Evolutionary conservation across 2,797 vertebrate species (phyloP), one percentile per base, ranked within the genome.

Genomic region (Enteromius anoplus): DNA sequence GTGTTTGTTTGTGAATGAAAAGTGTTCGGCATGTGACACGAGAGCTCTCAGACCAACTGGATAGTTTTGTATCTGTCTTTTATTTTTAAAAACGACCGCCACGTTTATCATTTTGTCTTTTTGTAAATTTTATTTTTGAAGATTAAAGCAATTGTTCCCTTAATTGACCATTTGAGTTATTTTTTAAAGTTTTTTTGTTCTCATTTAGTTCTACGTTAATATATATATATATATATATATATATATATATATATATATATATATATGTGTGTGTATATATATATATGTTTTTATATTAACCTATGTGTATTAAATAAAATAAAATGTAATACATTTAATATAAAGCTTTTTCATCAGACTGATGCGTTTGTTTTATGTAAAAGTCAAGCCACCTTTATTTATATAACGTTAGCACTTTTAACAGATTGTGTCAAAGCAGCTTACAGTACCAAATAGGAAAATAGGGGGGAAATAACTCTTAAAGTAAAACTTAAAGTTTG

Each of bases 1-100:
- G 12, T 21, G n/a, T 73, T 75, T 47, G 53, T 81, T 75, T 21
- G 42, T 23, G 12, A 42, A 55, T 82, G 73, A 32, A 76, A 58
- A 76, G 65, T 75, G 62, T 42, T 66, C 8, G 60, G 19, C 11
- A n/a, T 42, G 34, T n/a, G 29, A 47, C 55, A 9, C 4, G 4
- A 55, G 58, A 64, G 23, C 40, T 21, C 23, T 32, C 11, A 32
- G 15, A 32, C 29, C 29, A 34, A 65, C 32, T 5, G 4, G 40
- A 47, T 14, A 42, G 21, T 9, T 62, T 62, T 76, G 12, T 29
- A 45, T 64, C 23, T 12, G 3, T 14, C n/a, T 26, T 40, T 75
- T 26, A 1, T 75, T 23, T 37, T 37, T 53, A 1, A n/a, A 55
- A 55, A 34, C 8, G 1, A 19, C 21, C 5, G 15, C n/a, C 19